Base-by-base conservation (phyloP, 2,888 invertebrate genomes). In the Melieria omissa region DNA sequence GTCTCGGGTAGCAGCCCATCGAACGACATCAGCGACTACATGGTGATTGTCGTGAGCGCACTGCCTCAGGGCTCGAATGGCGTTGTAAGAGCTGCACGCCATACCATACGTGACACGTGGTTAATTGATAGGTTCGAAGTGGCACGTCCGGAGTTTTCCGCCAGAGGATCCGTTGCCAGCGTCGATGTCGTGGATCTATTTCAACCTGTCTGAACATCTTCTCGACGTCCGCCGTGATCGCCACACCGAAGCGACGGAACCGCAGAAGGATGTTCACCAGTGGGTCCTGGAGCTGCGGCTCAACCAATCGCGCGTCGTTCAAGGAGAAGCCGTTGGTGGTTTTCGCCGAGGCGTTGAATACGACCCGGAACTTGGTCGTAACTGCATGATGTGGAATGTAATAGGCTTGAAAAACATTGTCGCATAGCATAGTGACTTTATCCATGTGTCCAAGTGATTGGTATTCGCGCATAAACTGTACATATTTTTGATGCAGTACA, bases 361-460 rank as follows among this genome's bases (percentile, higher is more conserved):
- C 74, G 1, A 71, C 72, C 10, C 70, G 54, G 44, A 72, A 71
- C 42, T 71, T 65, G 9, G 14, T 16, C 6, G 55, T 54, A 0
- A 68, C 68, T 6, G 71, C 62, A 42, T 73, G 70, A 55, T 72
- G 72, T 9, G 67, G 73, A 41, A 73, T 73, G 29, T 42, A 73
- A 45, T 68, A 73, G 55, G 61, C 71, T 8, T 61, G 63, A 0
- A 57, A 52, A 3, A 70, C n/a, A 0, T 45, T 16, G 3, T 4
- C 16, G n/a, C 68, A 70, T 10, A 66, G 60, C 0, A 58, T 16
- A 69, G 71, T 69, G 14, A 71, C 65, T 29, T 65, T 0, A 16
- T 62, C 1, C 62, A 62, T 62, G 47, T 62, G 62, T 9, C 62
- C 46, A 7, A 62, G 62, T 7, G 14, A 9, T 12, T 46, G 29